These are phyloP conservation scores for Tupiocoris notatus DNA, from an alignment of 2,888 invertebrate species.

Conservation along the genomic window DNA sequence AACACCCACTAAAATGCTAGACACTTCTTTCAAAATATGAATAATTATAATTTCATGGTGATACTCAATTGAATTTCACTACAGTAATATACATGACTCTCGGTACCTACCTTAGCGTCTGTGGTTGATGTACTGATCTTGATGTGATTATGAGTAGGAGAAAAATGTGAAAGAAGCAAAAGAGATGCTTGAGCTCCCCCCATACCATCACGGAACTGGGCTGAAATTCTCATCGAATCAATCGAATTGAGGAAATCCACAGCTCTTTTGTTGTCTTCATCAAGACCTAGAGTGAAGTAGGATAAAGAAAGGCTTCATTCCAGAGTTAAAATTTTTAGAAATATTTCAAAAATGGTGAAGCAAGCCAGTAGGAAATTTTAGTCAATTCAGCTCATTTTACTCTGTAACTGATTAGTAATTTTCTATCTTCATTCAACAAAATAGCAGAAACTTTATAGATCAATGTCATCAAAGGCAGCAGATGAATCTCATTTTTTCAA, in stretches of 20 bases:
- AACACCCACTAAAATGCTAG: no score
- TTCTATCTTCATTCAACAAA: no score
- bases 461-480: no score
- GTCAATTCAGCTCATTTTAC: background rate
- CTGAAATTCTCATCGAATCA: conserved; percentile 66
- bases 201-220: conserved; percentile 66
- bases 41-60: no score
- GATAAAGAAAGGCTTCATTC: no score
- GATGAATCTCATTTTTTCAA: no score
- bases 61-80: no score
- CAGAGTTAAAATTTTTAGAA: background rate
- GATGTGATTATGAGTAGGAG: conserved; percentile 78
- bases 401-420: background rate
- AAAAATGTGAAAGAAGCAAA: conserved; percentile 73
- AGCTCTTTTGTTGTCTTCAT: conserved; percentile 59
- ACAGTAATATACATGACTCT: no score
- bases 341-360: background rate
- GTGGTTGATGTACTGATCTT: conserved; percentile 82
- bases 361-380: background rate
- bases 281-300: conserved; percentile 52
- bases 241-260: conserved; percentile 67
- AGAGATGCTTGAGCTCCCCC: conserved; percentile 69
- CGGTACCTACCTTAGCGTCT: conserved; percentile 63
- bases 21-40: no score
- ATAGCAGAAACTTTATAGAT: no score